Conservation (phyloP, 2,797 vertebrate genomes). For the Coccyzus lansbergi region DNA sequence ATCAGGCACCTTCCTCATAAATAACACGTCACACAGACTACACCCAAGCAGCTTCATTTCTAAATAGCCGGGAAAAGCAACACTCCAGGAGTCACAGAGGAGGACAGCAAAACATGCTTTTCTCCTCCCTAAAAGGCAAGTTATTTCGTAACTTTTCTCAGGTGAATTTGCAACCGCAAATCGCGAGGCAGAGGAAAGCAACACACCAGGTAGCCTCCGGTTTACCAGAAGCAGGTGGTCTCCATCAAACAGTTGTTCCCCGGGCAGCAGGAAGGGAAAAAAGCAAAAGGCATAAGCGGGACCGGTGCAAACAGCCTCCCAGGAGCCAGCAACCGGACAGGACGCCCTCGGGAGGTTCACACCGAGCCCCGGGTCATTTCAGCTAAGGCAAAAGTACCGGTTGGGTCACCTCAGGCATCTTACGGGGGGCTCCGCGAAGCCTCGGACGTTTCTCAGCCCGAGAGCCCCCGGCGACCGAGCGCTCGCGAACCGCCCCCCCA, state of each 20-base stretch:
- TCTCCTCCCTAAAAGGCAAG: background rate
- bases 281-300: background rate
- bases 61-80: background rate
- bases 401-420: background rate
- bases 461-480: background rate
- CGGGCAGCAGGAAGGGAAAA: background rate
- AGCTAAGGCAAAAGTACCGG: constrained; percentile 79
- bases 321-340: background rate
- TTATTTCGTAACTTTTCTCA: background rate
- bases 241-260: background rate
- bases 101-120: background rate
- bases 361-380: constrained; percentile 30
- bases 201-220: background rate
- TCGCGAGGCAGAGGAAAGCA: background rate
- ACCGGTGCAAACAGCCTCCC: background rate
- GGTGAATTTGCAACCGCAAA: background rate
- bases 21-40: background rate
- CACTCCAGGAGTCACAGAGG: background rate
- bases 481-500: background rate
- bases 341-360: background rate
- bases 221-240: background rate
- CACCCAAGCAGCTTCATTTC: background rate
- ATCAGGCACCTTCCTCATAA: background rate
- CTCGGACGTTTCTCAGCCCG: background rate
- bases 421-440: background rate